Conservation (phyloP, 2,797 vertebrate species). For the Lacerta bilineata region DNA sequence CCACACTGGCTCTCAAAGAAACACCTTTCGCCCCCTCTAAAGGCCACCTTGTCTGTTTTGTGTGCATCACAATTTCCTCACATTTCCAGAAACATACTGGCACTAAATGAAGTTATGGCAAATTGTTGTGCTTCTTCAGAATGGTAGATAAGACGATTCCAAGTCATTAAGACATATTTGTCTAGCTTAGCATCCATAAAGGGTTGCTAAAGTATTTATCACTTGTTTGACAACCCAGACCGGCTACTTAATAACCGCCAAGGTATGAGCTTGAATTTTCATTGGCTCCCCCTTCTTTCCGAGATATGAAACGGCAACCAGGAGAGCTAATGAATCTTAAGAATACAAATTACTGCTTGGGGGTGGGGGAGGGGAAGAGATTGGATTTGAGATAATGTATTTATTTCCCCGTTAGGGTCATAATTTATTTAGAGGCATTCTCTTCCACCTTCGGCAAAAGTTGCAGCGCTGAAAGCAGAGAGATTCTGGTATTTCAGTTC, state of each 20-base stretch:
- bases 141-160: slow-evolving; percentile 13
- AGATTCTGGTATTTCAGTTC: slow-evolving; percentile 6
- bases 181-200: slow-evolving; percentile 26
- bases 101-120: slow-evolving; percentile 12
- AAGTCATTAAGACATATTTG: slow-evolving; percentile 42
- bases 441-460: not conserved
- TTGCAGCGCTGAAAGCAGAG: not conserved
- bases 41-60: not conserved
- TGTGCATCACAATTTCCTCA: not conserved
- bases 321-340: slow-evolving; percentile 38
- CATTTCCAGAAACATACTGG: not conserved
- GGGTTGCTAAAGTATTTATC: slow-evolving; percentile 43
- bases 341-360: slow-evolving; percentile 31
- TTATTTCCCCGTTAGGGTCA: slow-evolving; percentile 22
- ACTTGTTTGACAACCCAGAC: slow-evolving; percentile 33
- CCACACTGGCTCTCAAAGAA: no score
- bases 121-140: not conserved
- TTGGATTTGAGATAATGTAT: slow-evolving; percentile 35
- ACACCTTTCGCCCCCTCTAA: not conserved
- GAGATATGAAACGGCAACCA: slow-evolving; percentile 31
- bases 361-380: slow-evolving; percentile 21
- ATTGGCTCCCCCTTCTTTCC: slow-evolving; percentile 31
- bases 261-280: slow-evolving; percentile 23
- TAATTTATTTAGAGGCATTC: slow-evolving; percentile 37
- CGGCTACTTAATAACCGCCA: slow-evolving; percentile 33